Percentiles rank a stretch among this genome's conserved stretches.
Conservation (phyloP, 1,140 invertebrate species). For the Bombus difficillimus region DNA sequence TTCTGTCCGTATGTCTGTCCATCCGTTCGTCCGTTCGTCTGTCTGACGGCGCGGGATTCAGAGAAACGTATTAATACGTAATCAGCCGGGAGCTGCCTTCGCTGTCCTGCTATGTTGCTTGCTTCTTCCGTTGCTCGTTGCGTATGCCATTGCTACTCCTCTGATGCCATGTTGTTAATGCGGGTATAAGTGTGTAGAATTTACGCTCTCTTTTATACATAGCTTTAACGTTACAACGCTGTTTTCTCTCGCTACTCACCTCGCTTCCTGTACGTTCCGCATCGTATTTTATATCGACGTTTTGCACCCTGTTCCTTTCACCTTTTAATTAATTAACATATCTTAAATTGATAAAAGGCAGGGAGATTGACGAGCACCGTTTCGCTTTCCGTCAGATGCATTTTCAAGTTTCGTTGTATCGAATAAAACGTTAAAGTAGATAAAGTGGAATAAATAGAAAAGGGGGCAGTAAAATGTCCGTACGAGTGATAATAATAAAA, state of each 20-base stretch:
- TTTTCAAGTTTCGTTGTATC: background rate
- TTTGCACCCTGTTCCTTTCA: background rate
- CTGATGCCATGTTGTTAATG: slow-evolving; percentile 56
- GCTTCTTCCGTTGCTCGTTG: slow-evolving; percentile 63
- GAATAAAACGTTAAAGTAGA: background rate
- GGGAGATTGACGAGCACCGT: background rate
- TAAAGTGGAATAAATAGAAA: no score
- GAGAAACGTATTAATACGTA: slow-evolving; percentile 73
- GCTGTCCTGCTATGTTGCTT: slow-evolving; percentile 46
- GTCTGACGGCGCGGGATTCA: slow-evolving; percentile 67
- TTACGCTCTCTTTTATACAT: background rate
- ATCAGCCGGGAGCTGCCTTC: slow-evolving; percentile 67
- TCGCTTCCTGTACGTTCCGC: background rate
- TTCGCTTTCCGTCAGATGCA: no score
- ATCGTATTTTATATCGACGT: slow-evolving; percentile 30
- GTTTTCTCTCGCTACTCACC: background rate
- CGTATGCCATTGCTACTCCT: slow-evolving; percentile 60
- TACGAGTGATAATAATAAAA: no score
- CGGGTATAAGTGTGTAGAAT: slow-evolving; percentile 51
- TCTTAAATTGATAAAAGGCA: background rate
- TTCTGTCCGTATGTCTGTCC: background rate
- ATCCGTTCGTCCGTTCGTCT: slow-evolving; percentile 51
- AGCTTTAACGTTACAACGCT: background rate
- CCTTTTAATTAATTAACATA: slow-evolving; percentile 23
- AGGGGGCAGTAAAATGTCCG: no score